Evolutionary conservation across 2,113 vertebrate species (phyloP).

Genomic region (Bambusicola thoracicus): DNA sequence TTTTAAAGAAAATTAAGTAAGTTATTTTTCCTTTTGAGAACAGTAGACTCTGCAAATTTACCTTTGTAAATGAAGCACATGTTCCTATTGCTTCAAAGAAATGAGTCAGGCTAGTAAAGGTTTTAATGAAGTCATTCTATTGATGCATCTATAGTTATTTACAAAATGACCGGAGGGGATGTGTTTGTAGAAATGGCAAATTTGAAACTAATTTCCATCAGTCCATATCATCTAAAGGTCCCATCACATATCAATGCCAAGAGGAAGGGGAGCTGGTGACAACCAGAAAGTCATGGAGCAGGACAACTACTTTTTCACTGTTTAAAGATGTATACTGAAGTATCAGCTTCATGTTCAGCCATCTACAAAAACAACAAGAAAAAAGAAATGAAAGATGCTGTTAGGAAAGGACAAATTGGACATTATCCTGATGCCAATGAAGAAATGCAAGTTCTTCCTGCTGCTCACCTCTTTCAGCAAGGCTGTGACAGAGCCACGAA

Average conservation of each 20-base stretch:
- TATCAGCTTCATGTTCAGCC: neutral
- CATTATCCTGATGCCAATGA: too few relatives aligned
- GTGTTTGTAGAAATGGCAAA: too few relatives aligned
- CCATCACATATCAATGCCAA: neutral
- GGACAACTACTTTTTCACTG: too few relatives aligned
- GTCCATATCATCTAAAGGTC: neutral
- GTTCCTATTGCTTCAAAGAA: neutral
- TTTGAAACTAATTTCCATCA: neutral
- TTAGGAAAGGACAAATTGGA: neutral
- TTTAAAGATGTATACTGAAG: neutral
- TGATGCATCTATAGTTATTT: neutral
- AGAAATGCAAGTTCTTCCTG: neutral
- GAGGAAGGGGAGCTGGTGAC: neutral
- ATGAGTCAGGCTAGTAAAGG: neutral
- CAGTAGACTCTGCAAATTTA: neutral
- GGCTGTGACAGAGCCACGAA: neutral
- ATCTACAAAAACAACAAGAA: neutral
- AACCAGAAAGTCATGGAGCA: neutral
- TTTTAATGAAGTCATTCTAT: neutral
- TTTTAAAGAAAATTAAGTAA: conserved; percentile 1
- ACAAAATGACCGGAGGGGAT: neutral
- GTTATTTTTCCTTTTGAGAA: conserved; percentile 24
- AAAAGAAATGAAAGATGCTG: neutral
- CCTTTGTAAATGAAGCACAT: neutral
- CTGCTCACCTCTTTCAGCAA: neutral